Base-by-base conservation (phyloP, 2,113 vertebrate species). In the Abramis brama region DNA sequence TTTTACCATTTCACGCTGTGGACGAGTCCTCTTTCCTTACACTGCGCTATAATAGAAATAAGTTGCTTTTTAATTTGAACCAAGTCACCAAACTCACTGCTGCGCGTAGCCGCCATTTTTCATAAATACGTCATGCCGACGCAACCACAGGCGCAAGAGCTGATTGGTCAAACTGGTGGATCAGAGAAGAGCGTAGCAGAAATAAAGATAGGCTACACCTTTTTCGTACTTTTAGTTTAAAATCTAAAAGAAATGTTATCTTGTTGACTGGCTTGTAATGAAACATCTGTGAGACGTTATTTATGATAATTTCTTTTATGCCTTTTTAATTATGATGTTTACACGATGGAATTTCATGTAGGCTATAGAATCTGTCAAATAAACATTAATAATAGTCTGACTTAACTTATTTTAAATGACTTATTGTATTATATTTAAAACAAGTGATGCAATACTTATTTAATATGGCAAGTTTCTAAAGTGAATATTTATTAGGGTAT, bases 1-100 rank as follows among this genome's bases (percentile, higher is more conserved):
- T 80, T 92, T 95, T 93, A 99, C 98, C 98, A 99, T 90, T 99
- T 98, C n/a, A 96, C 96, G 79, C 98, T 99, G 87, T 99, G 97
- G 85, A 97, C 93, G 43, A 99, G 92, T 21, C 98, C 98, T 43
- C 98, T 94, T 90, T 99, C 98, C 45, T 96, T 97, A 79, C 97
- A 98, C 21, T 97, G 95, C 50, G 95, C 95, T 68, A 96, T 96
- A 6, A 98, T 96, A 5, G 95, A 95, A 88, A 98, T 93, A 39
- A 99, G 92, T 88, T 99, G 96, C 89, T 97, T 97, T 93, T 99
- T 99, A 1, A 99, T 96, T 88, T 97, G 95, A 11, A 95, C 94
- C 87, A 99, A 93, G 76, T 99, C 96, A 21, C 96, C 96, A 92
- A 98, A 97, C 59, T 95, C 95, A 39, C 88, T 47, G 30, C 93